Base-by-base conservation (phyloP, 2,888 invertebrate species). In the Drosophila antonietae region DNA sequence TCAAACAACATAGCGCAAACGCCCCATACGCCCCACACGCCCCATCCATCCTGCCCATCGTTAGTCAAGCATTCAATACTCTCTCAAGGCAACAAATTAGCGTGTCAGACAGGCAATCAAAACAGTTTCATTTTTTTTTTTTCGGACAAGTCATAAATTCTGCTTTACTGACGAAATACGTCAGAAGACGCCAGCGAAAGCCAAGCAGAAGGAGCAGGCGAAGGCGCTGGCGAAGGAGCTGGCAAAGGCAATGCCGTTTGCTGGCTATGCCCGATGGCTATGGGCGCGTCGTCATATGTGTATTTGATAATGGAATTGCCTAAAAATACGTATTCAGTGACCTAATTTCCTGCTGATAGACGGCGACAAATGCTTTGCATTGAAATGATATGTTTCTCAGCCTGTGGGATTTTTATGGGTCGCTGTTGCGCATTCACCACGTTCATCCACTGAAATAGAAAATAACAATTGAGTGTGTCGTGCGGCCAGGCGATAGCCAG, bases 321-420 rank as follows among this genome's bases (percentile, higher is more conserved):
- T 83, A 83, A 81, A 85, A 85, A 88, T 85, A 86, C 72, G 69
- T 47, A 70, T 73, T 37, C 87, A 68, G 81, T 88, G 86, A 88
- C 86, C 86, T 63, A 86, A 88, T 83, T 83, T 86, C 72, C 66
- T 69, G 80, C 65, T 86, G 86, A 76, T 79, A 78, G 79, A 51
- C 55, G 55, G 18, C 28, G 62, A 53, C 83, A 70, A 82, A 68
- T 75, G 63, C 61, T 61, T 39, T 31, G 49, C 59, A 74, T 37
- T 41, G 46, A 64, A 66, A 62, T 57, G 67, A 64, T 62, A 53
- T n/a, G 18, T 18, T 15, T 41, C 35, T 10, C 56, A 47, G 44
- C 57, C 74, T 75, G 82, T 71, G 71, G 75, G 85, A 81, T 79
- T 73, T 78, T 85, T 78, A 81, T 78, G 67, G 56, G 68, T 56